Evolutionary conservation across 2,888 invertebrate genomes (phyloP).

Genomic region (Epinotia demarniana): DNA sequence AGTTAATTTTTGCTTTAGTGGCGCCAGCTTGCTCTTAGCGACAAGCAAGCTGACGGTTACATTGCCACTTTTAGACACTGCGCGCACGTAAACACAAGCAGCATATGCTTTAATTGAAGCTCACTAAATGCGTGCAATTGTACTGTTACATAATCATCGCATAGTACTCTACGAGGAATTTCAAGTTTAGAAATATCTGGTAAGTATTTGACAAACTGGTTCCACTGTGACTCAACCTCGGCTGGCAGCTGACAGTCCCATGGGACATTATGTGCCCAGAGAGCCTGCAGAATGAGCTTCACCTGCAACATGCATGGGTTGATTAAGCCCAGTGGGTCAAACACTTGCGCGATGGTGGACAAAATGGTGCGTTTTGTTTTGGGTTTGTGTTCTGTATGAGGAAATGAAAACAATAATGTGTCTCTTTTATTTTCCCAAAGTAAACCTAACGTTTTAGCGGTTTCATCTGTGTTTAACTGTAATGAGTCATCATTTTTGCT

Average conservation of each 20-base stretch:
- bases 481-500: too few species aligned
- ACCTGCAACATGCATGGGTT: constrained; percentile 22
- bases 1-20: too few species aligned
- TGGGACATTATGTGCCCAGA: constrained; percentile 24
- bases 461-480: too few species aligned
- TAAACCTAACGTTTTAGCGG: background rate
- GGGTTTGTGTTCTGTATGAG: background rate
- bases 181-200: background rate
- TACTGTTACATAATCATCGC: background rate
- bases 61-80: too few species aligned
- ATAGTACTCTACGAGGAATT: background rate
- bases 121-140: too few species aligned
- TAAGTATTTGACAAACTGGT: background rate
- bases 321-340: constrained; percentile 20
- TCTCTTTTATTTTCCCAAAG: constrained; percentile 21
- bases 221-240: constrained; percentile 7
- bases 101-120: too few species aligned
- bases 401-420: constrained; percentile 16
- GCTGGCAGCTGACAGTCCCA: constrained; percentile 12
- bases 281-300: constrained; percentile 17
- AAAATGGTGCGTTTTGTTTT: constrained; percentile 13
- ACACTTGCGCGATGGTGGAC: constrained; percentile 31
- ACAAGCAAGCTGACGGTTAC: too few species aligned
- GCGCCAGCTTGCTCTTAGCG: too few species aligned
- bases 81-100: too few species aligned